Evolutionary conservation across 1,140 invertebrate genomes (phyloP).

Genomic region (Eurytemora carolleeae): DNA sequence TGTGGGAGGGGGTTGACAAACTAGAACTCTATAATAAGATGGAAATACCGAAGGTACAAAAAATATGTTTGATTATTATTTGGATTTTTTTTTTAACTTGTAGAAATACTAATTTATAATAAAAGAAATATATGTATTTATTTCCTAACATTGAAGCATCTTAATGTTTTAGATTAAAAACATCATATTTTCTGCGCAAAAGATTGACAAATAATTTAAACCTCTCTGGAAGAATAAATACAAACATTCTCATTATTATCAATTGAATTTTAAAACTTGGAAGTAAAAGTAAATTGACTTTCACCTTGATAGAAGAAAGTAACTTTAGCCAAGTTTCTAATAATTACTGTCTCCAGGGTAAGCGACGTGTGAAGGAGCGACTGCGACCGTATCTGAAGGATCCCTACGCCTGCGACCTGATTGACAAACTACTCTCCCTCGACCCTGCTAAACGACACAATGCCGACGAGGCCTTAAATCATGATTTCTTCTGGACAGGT

Average conservation of each 20-base stretch:
- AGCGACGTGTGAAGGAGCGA: constrained; percentile 51
- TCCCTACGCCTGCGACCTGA: constrained; percentile 67
- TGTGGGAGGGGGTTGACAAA: constrained; percentile 85
- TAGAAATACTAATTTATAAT: too few species aligned
- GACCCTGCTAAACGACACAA: constrained; percentile 79
- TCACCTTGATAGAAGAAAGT: constrained; percentile 25
- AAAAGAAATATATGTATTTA: too few species aligned
- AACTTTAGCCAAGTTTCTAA: constrained; percentile 29
- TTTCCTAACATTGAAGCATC: too few species aligned
- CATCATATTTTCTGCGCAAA: too few species aligned
- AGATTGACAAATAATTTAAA: too few species aligned
- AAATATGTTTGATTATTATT: too few species aligned
- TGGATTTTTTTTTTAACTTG: constrained; percentile 46
- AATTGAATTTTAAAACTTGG: constrained; percentile 14
- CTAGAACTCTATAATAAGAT: constrained; percentile 78
- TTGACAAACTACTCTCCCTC: constrained; percentile 76
- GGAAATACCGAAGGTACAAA: constrained; percentile 73
- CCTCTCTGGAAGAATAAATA: too few species aligned
- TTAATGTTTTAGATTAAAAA: too few species aligned
- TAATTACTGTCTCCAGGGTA: too few species aligned
- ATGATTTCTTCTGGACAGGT: constrained; percentile 95
- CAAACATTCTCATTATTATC: constrained; percentile 7
- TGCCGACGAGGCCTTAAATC: constrained; percentile 79
- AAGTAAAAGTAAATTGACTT: constrained; percentile 1
- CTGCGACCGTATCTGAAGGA: constrained; percentile 82